Percentiles rank a stretch among this genome's conserved stretches.
These are phyloP conservation scores for Tychaedon coryphoeus DNA, from an alignment of 2,113 vertebrate genomes.

Conservation along the genomic window DNA sequence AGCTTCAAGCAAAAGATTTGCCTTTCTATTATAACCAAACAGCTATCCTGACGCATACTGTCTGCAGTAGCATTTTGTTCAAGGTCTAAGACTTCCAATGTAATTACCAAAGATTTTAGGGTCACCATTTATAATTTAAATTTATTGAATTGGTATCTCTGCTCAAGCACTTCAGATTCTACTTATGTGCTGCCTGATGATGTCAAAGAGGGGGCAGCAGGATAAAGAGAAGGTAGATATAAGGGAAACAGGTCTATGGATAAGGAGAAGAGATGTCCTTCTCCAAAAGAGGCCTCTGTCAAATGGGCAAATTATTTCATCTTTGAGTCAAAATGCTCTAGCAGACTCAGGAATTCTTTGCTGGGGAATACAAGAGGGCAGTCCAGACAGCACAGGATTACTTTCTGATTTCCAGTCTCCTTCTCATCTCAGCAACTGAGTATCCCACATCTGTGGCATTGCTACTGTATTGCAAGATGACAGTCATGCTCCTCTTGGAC, in stretches of 20 bases:
- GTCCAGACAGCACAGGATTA: background rate
- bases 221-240: background rate
- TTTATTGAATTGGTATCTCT: background rate
- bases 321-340: background rate
- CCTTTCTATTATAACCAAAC: background rate
- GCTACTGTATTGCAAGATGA: background rate
- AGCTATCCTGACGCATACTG: background rate
- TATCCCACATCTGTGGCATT: accelerated
- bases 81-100: background rate
- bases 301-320: background rate
- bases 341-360: background rate
- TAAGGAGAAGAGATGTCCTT: background rate
- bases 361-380: background rate
- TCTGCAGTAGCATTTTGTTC: background rate
- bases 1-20: background rate
- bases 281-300: background rate
- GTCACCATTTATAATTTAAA: background rate
- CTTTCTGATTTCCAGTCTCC: background rate
- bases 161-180: background rate
- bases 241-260: background rate
- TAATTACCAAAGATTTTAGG: background rate
- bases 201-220: background rate
- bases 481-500: background rate
- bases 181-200: background rate
- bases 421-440: background rate